These are phyloP conservation scores for Seriola dumerili DNA, from an alignment of 2,113 vertebrate species.

Conservation along the genomic window DNA sequence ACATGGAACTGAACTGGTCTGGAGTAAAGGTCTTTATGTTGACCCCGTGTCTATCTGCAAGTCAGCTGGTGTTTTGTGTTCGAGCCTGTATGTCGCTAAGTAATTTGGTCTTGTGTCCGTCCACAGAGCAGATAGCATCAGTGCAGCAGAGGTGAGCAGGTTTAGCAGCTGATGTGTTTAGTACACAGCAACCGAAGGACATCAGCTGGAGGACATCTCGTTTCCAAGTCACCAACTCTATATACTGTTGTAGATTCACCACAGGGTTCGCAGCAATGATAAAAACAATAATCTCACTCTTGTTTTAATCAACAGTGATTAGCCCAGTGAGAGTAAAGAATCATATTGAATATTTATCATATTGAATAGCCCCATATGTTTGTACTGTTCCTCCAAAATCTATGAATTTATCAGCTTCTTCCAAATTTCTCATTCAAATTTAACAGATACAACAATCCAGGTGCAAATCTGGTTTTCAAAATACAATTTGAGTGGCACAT, in stretches of 20 bases:
- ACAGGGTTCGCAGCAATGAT: no score
- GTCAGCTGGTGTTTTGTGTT: not conserved
- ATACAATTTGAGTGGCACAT: no score
- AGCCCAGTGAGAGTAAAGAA: no score
- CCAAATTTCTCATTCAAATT: no score
- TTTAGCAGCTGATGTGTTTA: conserved; percentile 65
- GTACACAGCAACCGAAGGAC: conserved; percentile 61
- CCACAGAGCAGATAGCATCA: conserved; percentile 45
- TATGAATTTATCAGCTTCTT: no score
- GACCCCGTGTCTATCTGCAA: not conserved
- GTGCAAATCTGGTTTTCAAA: no score
- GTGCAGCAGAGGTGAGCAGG: conserved; percentile 50
- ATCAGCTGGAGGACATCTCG: conserved; percentile 47
- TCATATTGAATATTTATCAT: not conserved
- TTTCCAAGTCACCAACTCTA: not conserved
- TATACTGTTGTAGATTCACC: conserved; percentile 10
- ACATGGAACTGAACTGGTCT: conserved; percentile 20
- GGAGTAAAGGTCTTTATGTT: not conserved
- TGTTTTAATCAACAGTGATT: not conserved
- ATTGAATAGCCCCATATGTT: no score
- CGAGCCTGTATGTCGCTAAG: not conserved
- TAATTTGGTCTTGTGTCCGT: not conserved
- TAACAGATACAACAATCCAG: no score
- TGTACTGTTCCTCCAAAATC: no score
- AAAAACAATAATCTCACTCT: not conserved